Percentiles rank a stretch among this genome's conserved stretches.
These are phyloP conservation scores for Atrichornis clamosus DNA, from an alignment of 2,113 vertebrate species.

Conservation along the genomic window DNA sequence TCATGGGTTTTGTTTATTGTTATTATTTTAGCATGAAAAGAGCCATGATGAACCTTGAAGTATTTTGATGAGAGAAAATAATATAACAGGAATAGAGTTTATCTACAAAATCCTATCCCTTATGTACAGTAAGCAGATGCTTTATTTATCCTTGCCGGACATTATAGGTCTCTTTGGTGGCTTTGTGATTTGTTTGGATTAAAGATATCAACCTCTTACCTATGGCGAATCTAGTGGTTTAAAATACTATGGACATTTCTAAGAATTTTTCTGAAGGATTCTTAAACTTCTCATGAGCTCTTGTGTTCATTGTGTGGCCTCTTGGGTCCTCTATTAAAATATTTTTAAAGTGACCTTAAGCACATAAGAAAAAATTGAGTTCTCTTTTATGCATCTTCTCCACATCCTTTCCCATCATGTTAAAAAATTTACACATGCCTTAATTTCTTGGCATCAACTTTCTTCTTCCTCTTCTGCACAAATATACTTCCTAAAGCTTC, in stretches of 20 bases:
- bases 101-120: not conserved
- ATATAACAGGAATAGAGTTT: not conserved
- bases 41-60: conserved; percentile 5
- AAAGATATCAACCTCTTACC: not conserved
- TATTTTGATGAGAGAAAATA: conserved; percentile 55
- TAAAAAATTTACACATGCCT: not conserved
- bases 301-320: not conserved
- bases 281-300: not conserved
- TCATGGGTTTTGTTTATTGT: conserved; percentile 47
- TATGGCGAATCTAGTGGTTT: not conserved
- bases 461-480: not conserved
- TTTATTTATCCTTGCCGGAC: not conserved
- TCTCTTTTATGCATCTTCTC: not conserved
- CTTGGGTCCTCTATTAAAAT: not conserved
- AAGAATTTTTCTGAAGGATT: not conserved
- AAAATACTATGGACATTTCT: not conserved
- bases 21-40: conserved; percentile 61
- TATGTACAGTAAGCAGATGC: not conserved
- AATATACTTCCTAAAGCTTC: not conserved
- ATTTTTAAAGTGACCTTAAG: not conserved
- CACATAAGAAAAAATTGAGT: not conserved
- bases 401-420: not conserved
- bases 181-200: not conserved
- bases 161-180: not conserved
- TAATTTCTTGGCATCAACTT: not conserved